phyloP scores from a whole-genome alignment of 2,113 vertebrate genomes.

The Pithys albifrons region DNA sequence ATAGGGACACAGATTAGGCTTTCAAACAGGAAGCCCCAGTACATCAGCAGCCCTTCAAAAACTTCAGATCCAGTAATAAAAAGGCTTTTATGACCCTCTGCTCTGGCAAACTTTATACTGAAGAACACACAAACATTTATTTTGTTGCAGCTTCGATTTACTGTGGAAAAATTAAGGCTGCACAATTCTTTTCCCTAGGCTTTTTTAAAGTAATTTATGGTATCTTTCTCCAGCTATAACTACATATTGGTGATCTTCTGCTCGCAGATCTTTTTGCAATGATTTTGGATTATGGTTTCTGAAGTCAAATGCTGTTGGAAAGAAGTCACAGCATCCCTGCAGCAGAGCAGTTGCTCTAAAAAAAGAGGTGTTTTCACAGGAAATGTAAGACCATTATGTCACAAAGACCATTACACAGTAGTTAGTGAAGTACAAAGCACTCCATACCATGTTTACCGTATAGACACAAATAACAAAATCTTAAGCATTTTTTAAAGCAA shows the following conservation, averaged over 20 bases:
- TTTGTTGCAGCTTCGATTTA: neutral
- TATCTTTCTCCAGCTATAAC: neutral
- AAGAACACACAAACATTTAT: neutral
- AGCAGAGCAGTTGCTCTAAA: neutral
- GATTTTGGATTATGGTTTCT: neutral
- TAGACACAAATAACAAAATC: neutral
- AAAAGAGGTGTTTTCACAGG: rapidly evolving
- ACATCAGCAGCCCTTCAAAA: neutral
- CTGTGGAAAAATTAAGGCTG: neutral
- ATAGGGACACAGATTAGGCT: neutral
- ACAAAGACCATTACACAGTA: neutral
- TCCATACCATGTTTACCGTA: neutral
- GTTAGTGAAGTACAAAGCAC: neutral
- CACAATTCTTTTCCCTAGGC: neutral
- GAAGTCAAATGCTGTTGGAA: neutral
- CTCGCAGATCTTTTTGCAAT: neutral
- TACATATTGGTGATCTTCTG: neutral
- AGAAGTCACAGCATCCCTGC: neutral
- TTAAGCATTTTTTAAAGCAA: neutral
- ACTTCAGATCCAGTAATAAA: neutral
- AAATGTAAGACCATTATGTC: neutral
- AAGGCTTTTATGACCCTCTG: neutral
- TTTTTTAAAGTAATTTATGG: neutral
- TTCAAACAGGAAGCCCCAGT: neutral
- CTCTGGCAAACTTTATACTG: neutral